Evolutionary conservation across 2,113 vertebrate species (phyloP).

Genomic region (Sula dactylatra): DNA sequence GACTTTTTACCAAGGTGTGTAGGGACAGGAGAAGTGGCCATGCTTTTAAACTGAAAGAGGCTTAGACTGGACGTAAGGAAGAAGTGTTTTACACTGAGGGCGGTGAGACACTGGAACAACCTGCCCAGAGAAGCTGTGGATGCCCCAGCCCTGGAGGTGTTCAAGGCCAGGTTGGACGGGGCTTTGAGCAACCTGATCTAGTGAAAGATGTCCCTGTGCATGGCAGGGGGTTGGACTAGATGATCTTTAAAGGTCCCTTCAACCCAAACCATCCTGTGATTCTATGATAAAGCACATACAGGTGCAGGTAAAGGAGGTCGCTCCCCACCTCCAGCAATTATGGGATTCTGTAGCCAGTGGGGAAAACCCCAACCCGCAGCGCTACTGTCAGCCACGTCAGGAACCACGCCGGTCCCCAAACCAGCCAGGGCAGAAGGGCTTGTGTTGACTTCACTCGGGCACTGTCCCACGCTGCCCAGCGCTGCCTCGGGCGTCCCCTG

Average conservation of each 20-base stretch:
- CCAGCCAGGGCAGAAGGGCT: background rate
- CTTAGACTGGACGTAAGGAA: background rate
- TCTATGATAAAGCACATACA: background rate
- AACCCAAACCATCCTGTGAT: background rate
- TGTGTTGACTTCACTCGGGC: accelerated
- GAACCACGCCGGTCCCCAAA: background rate
- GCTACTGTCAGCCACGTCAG: background rate
- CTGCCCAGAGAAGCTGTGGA: background rate
- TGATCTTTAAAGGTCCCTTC: background rate
- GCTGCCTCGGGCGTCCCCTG: background rate
- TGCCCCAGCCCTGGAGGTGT: background rate
- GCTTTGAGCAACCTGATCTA: background rate
- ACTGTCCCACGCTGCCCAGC: background rate
- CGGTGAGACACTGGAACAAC: background rate
- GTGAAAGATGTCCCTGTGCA: background rate
- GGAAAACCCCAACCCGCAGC: background rate
- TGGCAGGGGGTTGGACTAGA: background rate
- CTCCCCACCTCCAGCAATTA: background rate
- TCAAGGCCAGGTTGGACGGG: background rate
- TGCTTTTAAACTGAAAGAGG: background rate
- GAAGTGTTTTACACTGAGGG: background rate
- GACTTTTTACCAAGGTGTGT: background rate
- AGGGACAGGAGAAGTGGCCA: background rate
- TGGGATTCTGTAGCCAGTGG: background rate
- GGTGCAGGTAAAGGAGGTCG: background rate